A percentile compares a stretch with the other conserved stretches of the same genome.
These are phyloP conservation scores for Riparia riparia DNA, from an alignment of 2,113 vertebrate species.

Conservation along the genomic window DNA sequence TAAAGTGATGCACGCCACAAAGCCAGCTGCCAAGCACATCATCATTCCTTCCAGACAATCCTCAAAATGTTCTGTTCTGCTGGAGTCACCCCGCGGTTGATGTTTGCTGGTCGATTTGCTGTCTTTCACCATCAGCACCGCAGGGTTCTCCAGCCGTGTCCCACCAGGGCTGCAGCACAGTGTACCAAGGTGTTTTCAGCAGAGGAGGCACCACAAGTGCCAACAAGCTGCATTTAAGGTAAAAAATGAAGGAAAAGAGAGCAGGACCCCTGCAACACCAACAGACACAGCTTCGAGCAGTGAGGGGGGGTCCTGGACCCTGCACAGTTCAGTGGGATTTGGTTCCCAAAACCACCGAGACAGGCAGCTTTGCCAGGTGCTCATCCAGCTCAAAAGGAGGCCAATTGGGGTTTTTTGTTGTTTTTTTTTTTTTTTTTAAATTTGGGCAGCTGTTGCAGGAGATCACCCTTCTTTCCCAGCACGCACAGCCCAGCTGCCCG, in stretches of 20 bases:
- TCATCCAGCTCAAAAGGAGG: not conserved
- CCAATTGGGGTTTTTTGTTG: not conserved
- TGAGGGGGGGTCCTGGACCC: not conserved
- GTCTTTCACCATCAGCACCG: not conserved
- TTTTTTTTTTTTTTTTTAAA: no score
- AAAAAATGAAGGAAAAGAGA: not conserved
- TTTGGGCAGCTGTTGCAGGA: not conserved
- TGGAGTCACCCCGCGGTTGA: not conserved
- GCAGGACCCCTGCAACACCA: not conserved
- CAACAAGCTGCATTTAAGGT: not conserved
- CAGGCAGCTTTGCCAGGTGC: not conserved
- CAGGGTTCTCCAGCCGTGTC: fast-evolving
- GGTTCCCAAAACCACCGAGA: not conserved
- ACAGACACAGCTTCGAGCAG: fast-evolving
- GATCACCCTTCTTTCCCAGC: not conserved
- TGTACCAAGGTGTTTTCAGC: no score
- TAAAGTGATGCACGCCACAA: slow-evolving; percentile 1
- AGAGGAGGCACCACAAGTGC: not conserved
- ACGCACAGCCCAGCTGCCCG: not conserved
- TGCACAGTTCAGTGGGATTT: fast-evolving
- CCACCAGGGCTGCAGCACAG: not conserved
- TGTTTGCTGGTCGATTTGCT: not conserved
- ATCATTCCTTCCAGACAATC: not conserved
- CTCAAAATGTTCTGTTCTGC: not conserved
- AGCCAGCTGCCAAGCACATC: not conserved